These are phyloP conservation scores for Amphiura filiformis DNA, from an alignment of 35 echinoderm and acorn worm genomes.

Conservation along the genomic window DNA sequence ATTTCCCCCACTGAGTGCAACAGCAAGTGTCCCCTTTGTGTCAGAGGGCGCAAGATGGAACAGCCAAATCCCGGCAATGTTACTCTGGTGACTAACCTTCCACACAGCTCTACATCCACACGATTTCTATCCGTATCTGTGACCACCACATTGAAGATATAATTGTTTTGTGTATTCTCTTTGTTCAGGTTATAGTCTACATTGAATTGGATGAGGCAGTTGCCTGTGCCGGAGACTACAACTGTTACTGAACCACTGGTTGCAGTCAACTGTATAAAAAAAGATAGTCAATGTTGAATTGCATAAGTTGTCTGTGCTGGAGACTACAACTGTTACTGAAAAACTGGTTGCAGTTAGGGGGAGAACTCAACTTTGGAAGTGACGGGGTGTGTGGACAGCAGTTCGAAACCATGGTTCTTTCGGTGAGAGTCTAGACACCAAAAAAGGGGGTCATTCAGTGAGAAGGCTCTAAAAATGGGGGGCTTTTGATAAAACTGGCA, in stretches of 20 bases:
- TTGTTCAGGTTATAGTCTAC: constrained; percentile 45
- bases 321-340: neutral
- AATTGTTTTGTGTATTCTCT: neutral
- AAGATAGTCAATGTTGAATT: neutral
- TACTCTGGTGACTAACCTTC: constrained; percentile 27
- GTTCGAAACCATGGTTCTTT: too few relatives aligned
- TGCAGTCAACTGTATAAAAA: constrained; percentile 20
- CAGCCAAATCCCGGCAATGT: too few relatives aligned
- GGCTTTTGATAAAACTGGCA: too few relatives aligned
- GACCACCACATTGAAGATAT: constrained; percentile 9
- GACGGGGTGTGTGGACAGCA: too few relatives aligned
- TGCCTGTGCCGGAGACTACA: constrained; percentile 18
- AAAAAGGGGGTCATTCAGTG: too few relatives aligned
- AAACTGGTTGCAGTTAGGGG: neutral
- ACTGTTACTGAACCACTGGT: constrained; percentile 9
- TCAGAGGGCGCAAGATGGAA: too few relatives aligned
- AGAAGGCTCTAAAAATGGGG: too few relatives aligned
- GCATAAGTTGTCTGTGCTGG: neutral
- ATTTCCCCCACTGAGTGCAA: too few relatives aligned
- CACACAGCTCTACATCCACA: constrained; percentile 27
- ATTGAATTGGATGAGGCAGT: constrained; percentile 38
- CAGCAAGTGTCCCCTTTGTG: too few relatives aligned
- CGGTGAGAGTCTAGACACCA: too few relatives aligned
- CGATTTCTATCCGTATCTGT: constrained; percentile 8
- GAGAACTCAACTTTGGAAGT: neutral